These are phyloP conservation scores for Drosophila maculinotata DNA, from an alignment of 2,888 invertebrate species.

Conservation along the genomic window DNA sequence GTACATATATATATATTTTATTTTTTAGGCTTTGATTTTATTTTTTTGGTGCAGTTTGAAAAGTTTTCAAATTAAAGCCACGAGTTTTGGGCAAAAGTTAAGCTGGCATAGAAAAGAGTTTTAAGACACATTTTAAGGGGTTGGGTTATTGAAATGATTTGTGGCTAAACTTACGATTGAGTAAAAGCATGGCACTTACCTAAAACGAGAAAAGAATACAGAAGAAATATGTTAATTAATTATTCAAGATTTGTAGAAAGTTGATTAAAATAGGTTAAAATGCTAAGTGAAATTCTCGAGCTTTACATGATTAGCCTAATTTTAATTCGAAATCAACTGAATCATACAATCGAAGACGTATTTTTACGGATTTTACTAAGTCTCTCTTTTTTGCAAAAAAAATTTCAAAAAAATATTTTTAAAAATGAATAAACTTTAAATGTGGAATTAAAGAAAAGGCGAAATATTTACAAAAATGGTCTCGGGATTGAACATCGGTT, in stretches of 20 bases:
- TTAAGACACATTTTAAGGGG: background rate
- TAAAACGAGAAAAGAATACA: conserved; percentile 48
- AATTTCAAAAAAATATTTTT: too few relatives aligned
- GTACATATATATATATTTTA: background rate
- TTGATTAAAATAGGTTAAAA: too few relatives aligned
- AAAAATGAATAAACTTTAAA: too few relatives aligned
- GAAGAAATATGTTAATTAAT: conserved; percentile 8
- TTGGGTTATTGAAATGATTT: conserved; percentile 11
- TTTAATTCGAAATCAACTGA: too few relatives aligned
- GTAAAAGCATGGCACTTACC: conserved; percentile 54
- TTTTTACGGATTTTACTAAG: too few relatives aligned
- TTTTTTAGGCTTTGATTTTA: conserved; percentile 31
- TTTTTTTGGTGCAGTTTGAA: conserved; percentile 7
- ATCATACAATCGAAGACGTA: too few relatives aligned
- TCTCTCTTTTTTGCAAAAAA: too few relatives aligned
- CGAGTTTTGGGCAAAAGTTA: conserved; percentile 53
- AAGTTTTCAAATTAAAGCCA: conserved; percentile 73
- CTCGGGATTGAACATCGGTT: too few relatives aligned
- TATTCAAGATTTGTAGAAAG: background rate
- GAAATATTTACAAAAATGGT: too few relatives aligned
- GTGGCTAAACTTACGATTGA: conserved; percentile 32
- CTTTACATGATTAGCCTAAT: too few relatives aligned
- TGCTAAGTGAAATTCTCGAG: too few relatives aligned
- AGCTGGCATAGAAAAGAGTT: conserved; percentile 7
- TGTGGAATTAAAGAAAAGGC: too few relatives aligned